Evolutionary conservation across 2,888 invertebrate genomes (phyloP).

Genomic region (Celastrina argiolus): DNA sequence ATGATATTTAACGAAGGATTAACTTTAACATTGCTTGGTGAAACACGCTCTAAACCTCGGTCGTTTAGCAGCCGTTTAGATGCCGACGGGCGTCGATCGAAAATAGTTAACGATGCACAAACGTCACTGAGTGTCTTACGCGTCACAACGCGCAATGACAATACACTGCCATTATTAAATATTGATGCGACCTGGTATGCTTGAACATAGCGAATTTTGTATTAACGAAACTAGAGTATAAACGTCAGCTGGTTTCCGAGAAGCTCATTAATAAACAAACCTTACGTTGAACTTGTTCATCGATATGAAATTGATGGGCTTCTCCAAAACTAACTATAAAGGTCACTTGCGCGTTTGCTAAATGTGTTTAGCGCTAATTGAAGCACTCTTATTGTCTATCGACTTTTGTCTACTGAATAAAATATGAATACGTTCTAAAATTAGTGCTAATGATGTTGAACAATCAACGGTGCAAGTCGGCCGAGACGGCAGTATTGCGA

Average conservation of each 20-base stretch:
- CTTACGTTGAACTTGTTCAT: neutral
- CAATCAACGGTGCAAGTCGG: constrained; percentile 41
- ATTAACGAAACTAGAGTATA: constrained; percentile 11
- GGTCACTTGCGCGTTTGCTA: constrained; percentile 1
- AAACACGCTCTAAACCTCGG: no score
- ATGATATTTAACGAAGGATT: no score
- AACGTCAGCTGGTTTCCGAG: constrained; percentile 32
- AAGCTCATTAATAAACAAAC: neutral
- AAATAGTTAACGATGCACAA: constrained; percentile 65
- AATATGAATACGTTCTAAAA: constrained; percentile 39
- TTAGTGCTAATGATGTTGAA: constrained; percentile 33
- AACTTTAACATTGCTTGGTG: no score
- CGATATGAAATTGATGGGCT: neutral
- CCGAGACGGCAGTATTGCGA: neutral
- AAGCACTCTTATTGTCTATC: neutral
- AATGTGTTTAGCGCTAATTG: constrained; percentile 5
- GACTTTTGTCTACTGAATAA: neutral
- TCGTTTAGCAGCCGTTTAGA: neutral
- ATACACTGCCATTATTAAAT: constrained; percentile 73
- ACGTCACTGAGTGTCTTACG: constrained; percentile 65
- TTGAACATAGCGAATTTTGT: constrained; percentile 21
- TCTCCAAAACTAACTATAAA: neutral
- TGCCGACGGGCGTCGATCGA: constrained; percentile 22
- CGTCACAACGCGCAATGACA: constrained; percentile 54
- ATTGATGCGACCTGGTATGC: constrained; percentile 57